A percentile compares a stretch with the other conserved stretches of the same genome.
phyloP scores from a whole-genome alignment of 1,140 invertebrate genomes.

The Tetragnatha versicolor region DNA sequence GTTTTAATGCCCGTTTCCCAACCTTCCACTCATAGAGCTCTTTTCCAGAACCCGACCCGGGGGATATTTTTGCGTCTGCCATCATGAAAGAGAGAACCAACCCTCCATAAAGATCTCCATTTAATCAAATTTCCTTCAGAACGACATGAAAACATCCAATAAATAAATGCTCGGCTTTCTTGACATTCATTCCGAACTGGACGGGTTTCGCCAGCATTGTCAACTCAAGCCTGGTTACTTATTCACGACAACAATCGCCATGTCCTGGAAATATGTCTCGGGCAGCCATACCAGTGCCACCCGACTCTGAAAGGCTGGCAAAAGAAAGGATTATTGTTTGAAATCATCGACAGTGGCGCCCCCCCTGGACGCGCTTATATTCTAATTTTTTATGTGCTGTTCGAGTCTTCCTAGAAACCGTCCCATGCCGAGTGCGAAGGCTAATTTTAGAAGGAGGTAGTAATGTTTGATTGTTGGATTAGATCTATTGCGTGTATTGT shows the following conservation, averaged over 20 bases:
- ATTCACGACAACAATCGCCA: not conserved
- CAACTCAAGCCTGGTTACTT: not conserved
- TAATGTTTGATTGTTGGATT: too few relatives aligned
- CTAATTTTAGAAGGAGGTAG: too few relatives aligned
- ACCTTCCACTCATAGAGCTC: not conserved
- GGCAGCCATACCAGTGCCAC: not conserved
- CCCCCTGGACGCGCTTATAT: too few relatives aligned
- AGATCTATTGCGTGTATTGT: too few relatives aligned
- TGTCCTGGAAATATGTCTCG: not conserved
- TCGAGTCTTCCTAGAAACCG: too few relatives aligned
- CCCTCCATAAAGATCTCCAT: too few relatives aligned
- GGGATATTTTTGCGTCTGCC: too few relatives aligned
- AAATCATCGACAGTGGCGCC: too few relatives aligned
- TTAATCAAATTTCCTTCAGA: not conserved
- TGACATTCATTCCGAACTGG: not conserved
- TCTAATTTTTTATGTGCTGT: too few relatives aligned
- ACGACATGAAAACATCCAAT: constrained; percentile 2
- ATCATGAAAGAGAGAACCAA: too few relatives aligned
- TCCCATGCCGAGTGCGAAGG: too few relatives aligned
- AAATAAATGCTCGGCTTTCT: not conserved
- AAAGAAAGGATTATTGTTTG: not conserved
- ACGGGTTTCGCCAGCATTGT: not conserved
- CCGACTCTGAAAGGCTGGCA: not conserved
- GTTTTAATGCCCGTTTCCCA: not conserved
- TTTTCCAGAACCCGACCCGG: too few relatives aligned